Evolutionary conservation across 2,113 vertebrate genomes (phyloP).

Genomic region (Pyxicephalus adspersus): DNA sequence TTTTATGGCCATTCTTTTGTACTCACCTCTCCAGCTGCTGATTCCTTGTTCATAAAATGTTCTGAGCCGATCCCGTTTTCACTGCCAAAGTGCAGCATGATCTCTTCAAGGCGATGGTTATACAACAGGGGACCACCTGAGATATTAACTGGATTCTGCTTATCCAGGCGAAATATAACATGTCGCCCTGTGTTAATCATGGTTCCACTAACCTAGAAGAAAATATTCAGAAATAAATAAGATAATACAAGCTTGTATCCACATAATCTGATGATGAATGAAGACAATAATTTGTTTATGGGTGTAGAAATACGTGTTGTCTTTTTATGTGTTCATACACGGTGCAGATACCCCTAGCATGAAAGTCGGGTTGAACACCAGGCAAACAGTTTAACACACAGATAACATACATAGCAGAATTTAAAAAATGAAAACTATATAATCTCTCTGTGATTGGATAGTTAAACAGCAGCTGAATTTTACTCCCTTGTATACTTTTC

Average conservation of each 20-base stretch:
- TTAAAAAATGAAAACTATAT: too few species aligned
- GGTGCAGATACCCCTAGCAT: too few species aligned
- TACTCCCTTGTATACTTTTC: too few species aligned
- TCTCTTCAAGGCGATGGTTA: slow-evolving; percentile 71
- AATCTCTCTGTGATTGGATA: too few species aligned
- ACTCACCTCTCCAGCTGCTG: slow-evolving; percentile 48
- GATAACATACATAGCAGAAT: too few species aligned
- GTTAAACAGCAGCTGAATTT: too few species aligned
- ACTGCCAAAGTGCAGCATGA: slow-evolving; percentile 70
- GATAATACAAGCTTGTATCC: not conserved
- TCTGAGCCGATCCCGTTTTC: slow-evolving; percentile 71
- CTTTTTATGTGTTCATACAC: too few species aligned
- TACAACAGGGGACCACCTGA: slow-evolving; percentile 75
- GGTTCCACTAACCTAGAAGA: slow-evolving; percentile 67
- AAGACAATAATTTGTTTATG: too few species aligned
- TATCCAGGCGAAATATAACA: slow-evolving; percentile 70
- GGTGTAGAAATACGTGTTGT: too few species aligned
- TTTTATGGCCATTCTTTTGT: not conserved
- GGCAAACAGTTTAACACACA: too few species aligned
- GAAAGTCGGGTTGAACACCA: too few species aligned
- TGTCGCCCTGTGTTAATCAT: slow-evolving; percentile 72
- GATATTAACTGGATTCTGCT: slow-evolving; percentile 69
- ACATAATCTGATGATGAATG: too few species aligned
- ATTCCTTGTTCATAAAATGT: slow-evolving; percentile 70
- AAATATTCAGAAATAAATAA: slow-evolving; percentile 5